Evolutionary conservation across 2,797 vertebrate genomes (phyloP), one percentile per base, ranked within the genome.

Genomic region (Acanthis flammea): DNA sequence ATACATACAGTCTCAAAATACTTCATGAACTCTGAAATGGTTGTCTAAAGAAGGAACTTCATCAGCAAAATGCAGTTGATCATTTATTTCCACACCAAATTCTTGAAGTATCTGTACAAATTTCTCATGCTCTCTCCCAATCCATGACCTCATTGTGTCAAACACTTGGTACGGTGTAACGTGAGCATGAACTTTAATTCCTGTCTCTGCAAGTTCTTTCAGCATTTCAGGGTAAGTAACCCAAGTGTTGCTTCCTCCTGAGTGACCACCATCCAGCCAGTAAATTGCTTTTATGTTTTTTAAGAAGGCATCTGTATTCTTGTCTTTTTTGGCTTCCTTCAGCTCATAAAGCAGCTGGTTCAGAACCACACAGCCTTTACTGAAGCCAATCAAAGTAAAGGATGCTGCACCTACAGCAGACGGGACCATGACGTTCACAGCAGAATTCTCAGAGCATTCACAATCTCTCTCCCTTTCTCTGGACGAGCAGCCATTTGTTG

Each of bases 361-460:
- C 89, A 99, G 98, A 95, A 99, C 99, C 96, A 99, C 99, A 58
- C 99, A 99, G 66, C 99, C 99, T 98, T 99, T 99, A 96, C 99
- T 99, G 98, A 99, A 99, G 92, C 99, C 99, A 96, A 99, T 98
- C 97, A 99, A 96, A 31, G 97, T 98, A 91, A 99, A 98, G 0
- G 98, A 98, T 10, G 97, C 98, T n/a, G 97, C 96, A 83, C 80
- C 96, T 75, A 95, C 94, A 79, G 97, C 79, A 84, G 98, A 97
- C 0, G 97, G 98, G 21, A 96, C 78, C 88, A 92, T 30, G 76
- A 97, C 96, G 74, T 82, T 90, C 87, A 78, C 1, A 68, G 94
- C 37, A 72, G 96, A 94, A 77, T 95, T 95, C 48, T 95, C 97
- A 3, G 92, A 89, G 41, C 90, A 78, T 81, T 97, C 97, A 94